Conservation (phyloP, 2,888 invertebrate genomes). For the Pilophorus perplexus region DNA sequence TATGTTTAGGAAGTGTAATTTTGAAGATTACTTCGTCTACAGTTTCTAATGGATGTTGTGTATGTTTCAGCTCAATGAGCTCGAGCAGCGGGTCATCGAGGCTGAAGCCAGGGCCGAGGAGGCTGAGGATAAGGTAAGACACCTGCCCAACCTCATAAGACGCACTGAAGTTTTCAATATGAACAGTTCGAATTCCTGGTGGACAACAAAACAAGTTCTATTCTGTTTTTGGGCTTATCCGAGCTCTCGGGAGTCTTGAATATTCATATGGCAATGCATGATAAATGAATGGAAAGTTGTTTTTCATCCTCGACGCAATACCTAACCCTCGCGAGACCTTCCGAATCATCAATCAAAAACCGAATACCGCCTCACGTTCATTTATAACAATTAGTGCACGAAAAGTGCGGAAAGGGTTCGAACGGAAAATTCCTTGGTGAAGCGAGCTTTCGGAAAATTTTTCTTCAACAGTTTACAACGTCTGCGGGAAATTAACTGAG, state of each 20-base stretch:
- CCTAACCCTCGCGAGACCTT: background rate
- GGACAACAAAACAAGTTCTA: background rate
- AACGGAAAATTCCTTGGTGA: too few species aligned
- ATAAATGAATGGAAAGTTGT: conserved; percentile 9
- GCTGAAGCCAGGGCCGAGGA: conserved; percentile 90
- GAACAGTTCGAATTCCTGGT: background rate
- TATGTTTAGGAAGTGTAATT: too few species aligned
- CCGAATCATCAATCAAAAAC: conserved; percentile 12
- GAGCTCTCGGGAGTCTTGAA: too few species aligned
- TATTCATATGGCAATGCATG: conserved; percentile 6
- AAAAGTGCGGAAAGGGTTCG: background rate
- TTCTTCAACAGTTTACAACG: too few species aligned
- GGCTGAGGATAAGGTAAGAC: conserved; percentile 86
- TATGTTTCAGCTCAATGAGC: conserved; percentile 82
- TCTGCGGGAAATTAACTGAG: too few species aligned
- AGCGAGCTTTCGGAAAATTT: too few species aligned
- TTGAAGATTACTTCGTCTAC: too few species aligned
- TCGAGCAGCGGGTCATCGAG: conserved; percentile 88
- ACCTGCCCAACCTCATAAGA: too few species aligned
- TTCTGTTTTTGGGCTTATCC: too few species aligned
- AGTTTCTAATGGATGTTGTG: conserved; percentile 50
- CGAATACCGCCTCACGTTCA: background rate
- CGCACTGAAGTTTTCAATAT: too few species aligned
- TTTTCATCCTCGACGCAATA: conserved; percentile 10
- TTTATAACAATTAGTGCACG: conserved; percentile 13